phyloP scores from a whole-genome alignment of 2,888 invertebrate species.

The Carcina quercana region DNA sequence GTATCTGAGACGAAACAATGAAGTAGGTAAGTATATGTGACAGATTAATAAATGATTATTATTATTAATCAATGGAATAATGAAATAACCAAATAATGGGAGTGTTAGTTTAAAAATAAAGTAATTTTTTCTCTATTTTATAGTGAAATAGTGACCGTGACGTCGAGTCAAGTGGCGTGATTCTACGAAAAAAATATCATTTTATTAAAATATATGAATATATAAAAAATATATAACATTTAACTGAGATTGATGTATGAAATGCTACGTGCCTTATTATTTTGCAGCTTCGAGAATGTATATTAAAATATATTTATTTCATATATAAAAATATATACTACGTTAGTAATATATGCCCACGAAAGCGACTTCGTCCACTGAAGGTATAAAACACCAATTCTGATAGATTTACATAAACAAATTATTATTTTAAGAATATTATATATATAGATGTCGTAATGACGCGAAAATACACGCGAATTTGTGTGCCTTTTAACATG shows the following conservation, averaged over 20 bases:
- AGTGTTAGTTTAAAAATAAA: neutral
- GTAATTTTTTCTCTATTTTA: constrained; percentile 17
- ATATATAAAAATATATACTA: constrained; percentile 18
- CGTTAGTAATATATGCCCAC: constrained; percentile 41
- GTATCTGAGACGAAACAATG: neutral
- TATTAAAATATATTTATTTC: constrained; percentile 4
- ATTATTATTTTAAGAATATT: no score
- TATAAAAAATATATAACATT: constrained; percentile 2
- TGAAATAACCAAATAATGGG: neutral
- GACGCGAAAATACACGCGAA: no score
- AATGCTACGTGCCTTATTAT: constrained; percentile 9
- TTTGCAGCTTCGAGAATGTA: constrained; percentile 17
- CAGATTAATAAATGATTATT: neutral
- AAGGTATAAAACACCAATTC: constrained; percentile 67
- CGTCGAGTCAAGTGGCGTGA: constrained; percentile 33
- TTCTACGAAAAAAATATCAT: constrained; percentile 6
- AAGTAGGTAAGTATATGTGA: neutral
- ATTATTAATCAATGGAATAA: no score
- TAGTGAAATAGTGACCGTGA: constrained; percentile 34
- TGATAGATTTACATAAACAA: no score
- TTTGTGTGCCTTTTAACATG: no score
- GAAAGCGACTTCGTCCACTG: constrained; percentile 65
- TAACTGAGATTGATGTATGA: neutral
- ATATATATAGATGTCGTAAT: no score
- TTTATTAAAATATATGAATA: constrained; percentile 4